Evolutionary conservation across 1,140 invertebrate species (phyloP).

Genomic region (Reticulitermes speratus): DNA sequence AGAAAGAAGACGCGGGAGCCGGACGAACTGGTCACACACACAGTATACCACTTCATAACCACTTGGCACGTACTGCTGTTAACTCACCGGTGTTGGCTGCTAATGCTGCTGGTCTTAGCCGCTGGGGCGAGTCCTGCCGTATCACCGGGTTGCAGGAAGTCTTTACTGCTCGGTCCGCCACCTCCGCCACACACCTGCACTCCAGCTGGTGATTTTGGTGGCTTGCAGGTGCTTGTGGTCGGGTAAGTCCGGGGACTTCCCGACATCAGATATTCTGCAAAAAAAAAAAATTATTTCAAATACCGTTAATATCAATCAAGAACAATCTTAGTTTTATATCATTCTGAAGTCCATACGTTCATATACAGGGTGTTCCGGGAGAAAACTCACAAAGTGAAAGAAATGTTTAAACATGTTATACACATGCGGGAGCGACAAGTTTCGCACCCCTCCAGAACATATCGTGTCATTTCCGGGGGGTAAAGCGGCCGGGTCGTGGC

Average conservation of each 20-base stretch:
- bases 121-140: neutral
- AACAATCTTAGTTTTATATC: too few species aligned
- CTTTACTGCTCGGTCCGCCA: neutral
- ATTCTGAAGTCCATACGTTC: too few species aligned
- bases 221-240: slow-evolving; percentile 20
- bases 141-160: neutral
- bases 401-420: too few species aligned
- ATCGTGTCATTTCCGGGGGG: too few species aligned
- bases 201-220: slow-evolving; percentile 27
- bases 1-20: too few species aligned
- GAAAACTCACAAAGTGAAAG: too few species aligned
- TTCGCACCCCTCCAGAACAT: too few species aligned
- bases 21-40: too few species aligned
- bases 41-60: too few species aligned
- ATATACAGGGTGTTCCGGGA: too few species aligned
- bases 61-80: neutral
- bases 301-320: neutral
- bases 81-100: slow-evolving; percentile 13
- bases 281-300: neutral
- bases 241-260: slow-evolving; percentile 35
- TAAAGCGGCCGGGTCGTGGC: too few species aligned
- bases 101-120: neutral
- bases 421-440: too few species aligned
- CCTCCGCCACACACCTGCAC: neutral
- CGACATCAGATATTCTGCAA: slow-evolving; percentile 36